phyloP scores from a whole-genome alignment of 2,888 invertebrate species.

The Nomada flava region DNA sequence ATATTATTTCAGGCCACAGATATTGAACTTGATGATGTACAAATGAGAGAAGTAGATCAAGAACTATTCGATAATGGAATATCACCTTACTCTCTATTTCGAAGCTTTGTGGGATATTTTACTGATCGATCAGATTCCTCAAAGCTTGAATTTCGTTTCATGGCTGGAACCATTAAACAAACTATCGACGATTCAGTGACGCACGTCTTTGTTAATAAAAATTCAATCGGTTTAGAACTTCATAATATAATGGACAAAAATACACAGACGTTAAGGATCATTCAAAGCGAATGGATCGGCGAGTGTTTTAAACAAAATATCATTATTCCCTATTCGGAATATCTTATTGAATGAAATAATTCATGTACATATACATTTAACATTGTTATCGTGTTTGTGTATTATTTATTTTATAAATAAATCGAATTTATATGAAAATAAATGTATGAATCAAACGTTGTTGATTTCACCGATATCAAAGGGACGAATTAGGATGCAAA shows the following conservation, averaged over 20 bases:
- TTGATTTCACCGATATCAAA: not conserved
- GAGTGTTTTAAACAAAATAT: slow-evolving; percentile 71
- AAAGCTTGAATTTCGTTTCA: slow-evolving; percentile 75
- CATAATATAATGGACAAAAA: slow-evolving; percentile 10
- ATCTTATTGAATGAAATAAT: slow-evolving; percentile 54
- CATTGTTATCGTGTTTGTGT: not conserved
- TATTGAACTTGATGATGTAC: slow-evolving; percentile 21
- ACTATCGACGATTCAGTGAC: slow-evolving; percentile 70
- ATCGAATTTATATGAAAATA: slow-evolving; percentile 11
- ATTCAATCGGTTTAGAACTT: not conserved
- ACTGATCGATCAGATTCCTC: slow-evolving; percentile 62
- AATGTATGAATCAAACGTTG: slow-evolving; percentile 2
- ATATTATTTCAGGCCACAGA: slow-evolving; percentile 29
- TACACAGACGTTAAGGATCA: slow-evolving; percentile 54
- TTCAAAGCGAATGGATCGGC: slow-evolving; percentile 76
- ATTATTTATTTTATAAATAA: not conserved
- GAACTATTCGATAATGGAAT: slow-evolving; percentile 70
- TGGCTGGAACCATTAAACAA: slow-evolving; percentile 74
- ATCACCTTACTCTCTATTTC: slow-evolving; percentile 77
- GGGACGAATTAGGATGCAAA: slow-evolving; percentile 1
- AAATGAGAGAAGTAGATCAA: slow-evolving; percentile 69
- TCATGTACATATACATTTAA: not conserved
- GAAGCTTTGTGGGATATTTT: slow-evolving; percentile 77
- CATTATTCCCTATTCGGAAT: slow-evolving; percentile 69
- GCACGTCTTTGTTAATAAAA: slow-evolving; percentile 73